Conservation (phyloP, 2,888 invertebrate species). For the Embidobia sp. region DNA sequence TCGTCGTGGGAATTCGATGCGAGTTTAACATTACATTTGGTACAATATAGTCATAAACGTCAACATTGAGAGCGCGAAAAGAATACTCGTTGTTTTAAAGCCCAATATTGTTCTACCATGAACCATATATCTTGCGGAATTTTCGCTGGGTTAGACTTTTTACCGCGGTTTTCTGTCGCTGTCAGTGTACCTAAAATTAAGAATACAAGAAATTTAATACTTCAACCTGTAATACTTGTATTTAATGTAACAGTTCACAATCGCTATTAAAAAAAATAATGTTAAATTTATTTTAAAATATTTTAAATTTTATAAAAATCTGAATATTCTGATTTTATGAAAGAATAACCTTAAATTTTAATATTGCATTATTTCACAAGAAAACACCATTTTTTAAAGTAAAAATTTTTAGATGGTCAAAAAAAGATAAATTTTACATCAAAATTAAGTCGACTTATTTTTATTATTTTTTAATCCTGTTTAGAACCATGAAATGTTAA, state of each 20-base stretch:
- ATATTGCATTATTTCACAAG: too few relatives aligned
- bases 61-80: slow-evolving; percentile 5
- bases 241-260: neutral
- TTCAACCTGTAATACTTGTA: too few relatives aligned
- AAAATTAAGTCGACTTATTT: too few relatives aligned
- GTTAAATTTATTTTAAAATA: too few relatives aligned
- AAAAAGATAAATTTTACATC: too few relatives aligned
- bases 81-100: slow-evolving; percentile 27
- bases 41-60: slow-evolving; percentile 8
- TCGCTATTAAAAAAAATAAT: neutral
- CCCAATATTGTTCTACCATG: slow-evolving; percentile 44
- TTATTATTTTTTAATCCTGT: too few relatives aligned
- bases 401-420: too few relatives aligned
- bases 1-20: neutral
- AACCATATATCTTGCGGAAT: slow-evolving; percentile 34
- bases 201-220: neutral
- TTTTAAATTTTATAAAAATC: too few relatives aligned
- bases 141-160: slow-evolving; percentile 39
- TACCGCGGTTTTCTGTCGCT: slow-evolving; percentile 28
- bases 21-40: neutral
- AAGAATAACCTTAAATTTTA: too few relatives aligned
- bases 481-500: too few relatives aligned
- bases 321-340: too few relatives aligned
- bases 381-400: too few relatives aligned
- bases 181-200: neutral